These are phyloP conservation scores for Chesias legatella DNA, from an alignment of 2,888 invertebrate species.

Conservation along the genomic window DNA sequence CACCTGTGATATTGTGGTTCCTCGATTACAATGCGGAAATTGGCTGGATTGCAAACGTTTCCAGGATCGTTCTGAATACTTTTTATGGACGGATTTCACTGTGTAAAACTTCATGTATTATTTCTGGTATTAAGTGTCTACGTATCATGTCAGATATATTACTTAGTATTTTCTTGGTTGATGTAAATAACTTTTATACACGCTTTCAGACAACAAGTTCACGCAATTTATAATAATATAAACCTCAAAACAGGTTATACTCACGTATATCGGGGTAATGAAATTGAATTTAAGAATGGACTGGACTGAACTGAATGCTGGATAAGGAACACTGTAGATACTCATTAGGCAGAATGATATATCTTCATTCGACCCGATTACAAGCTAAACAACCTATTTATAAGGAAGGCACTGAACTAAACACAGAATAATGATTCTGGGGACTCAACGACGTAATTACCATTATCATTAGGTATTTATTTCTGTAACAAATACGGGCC, in stretches of 20 bases:
- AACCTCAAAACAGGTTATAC: background rate
- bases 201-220: too few relatives aligned
- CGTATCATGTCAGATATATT: too few relatives aligned
- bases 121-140: too few relatives aligned
- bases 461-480: slow-evolving; percentile 34
- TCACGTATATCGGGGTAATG: background rate
- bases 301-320: slow-evolving; percentile 2
- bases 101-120: too few relatives aligned
- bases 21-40: too few relatives aligned
- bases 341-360: slow-evolving; percentile 19
- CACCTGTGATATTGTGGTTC: too few relatives aligned
- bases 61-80: too few relatives aligned
- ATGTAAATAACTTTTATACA: too few relatives aligned
- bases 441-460: slow-evolving; percentile 35
- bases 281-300: slow-evolving; percentile 2
- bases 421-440: slow-evolving; percentile 36
- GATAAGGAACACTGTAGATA: slow-evolving; percentile 11
- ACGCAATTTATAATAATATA: background rate
- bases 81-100: too few relatives aligned
- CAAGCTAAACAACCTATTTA: slow-evolving; percentile 23
- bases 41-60: too few relatives aligned
- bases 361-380: slow-evolving; percentile 26
- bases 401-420: slow-evolving; percentile 29
- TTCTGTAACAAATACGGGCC: slow-evolving; percentile 34
- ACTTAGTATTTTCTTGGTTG: too few relatives aligned